phyloP scores from a whole-genome alignment of 2,797 vertebrate species.

The Melanotaenia nigrans region DNA sequence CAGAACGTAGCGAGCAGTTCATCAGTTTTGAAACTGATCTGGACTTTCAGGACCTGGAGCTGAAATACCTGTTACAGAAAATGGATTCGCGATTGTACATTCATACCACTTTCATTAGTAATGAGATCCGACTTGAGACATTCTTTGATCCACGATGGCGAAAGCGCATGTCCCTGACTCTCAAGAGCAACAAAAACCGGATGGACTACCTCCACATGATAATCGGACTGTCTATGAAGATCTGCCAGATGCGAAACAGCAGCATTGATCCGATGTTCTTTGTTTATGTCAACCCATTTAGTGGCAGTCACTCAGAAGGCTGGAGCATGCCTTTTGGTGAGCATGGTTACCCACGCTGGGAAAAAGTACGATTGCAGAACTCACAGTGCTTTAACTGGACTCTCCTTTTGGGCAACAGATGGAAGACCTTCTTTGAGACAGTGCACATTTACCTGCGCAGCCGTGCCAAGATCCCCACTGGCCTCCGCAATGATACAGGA shows the following conservation, averaged over 20 bases:
- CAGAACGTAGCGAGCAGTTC: conserved; percentile 98
- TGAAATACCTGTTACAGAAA: conserved; percentile 97
- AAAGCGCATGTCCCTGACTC: conserved; percentile 97
- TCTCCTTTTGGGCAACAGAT: conserved; percentile 94
- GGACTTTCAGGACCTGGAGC: conserved; percentile 98
- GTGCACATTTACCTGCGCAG: conserved; percentile 99
- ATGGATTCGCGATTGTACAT: conserved; percentile 98
- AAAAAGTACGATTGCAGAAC: conserved; percentile 94
- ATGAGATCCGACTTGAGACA: conserved; percentile 97
- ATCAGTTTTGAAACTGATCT: conserved; percentile 99
- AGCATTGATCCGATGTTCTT: conserved; percentile 99
- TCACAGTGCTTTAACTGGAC: conserved; percentile 99
- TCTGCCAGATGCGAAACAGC: conserved; percentile 99
- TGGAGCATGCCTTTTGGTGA: conserved; percentile 99
- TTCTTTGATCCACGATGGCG: conserved; percentile 98
- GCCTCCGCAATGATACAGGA: conserved; percentile 94
- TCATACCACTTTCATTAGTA: conserved; percentile 99
- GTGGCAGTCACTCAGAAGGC: conserved; percentile 97
- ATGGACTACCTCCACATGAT: conserved; percentile 99
- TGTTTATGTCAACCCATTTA: conserved; percentile 98
- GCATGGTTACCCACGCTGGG: conserved; percentile 96
- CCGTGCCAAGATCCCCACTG: conserved; percentile 93
- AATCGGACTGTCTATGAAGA: conserved; percentile 97
- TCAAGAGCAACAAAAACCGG: conserved; percentile 99
- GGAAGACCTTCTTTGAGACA: conserved; percentile 99